phyloP scores from a whole-genome alignment of 1,140 invertebrate species.

The Ladona fulva region DNA sequence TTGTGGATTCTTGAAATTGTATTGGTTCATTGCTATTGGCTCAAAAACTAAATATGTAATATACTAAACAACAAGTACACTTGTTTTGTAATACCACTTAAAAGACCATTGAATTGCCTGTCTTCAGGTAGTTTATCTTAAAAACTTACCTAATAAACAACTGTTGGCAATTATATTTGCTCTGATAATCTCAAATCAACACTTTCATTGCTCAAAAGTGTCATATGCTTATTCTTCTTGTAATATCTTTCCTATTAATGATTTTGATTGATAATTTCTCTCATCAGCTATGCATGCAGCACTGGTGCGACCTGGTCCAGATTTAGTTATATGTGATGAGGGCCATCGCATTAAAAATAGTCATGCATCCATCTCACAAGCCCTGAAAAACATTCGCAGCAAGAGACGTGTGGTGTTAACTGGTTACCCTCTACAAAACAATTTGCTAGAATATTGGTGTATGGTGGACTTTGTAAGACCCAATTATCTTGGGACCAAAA shows the following conservation, averaged over 20 bases:
- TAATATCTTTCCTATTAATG: not conserved
- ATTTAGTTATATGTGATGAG: slow-evolving; percentile 91
- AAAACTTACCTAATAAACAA: no score
- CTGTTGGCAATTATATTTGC: no score
- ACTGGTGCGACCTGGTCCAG: slow-evolving; percentile 84
- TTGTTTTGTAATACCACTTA: no score
- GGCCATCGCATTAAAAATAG: slow-evolving; percentile 95
- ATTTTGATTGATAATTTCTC: slow-evolving; percentile 14
- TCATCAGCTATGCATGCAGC: slow-evolving; percentile 71
- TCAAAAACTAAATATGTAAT: no score
- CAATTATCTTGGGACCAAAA: slow-evolving; percentile 84
- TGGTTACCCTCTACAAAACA: slow-evolving; percentile 95
- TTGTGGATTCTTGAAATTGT: no score
- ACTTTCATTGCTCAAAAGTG: no score
- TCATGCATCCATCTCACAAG: slow-evolving; percentile 85
- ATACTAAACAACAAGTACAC: no score
- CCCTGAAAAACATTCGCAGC: slow-evolving; percentile 84
- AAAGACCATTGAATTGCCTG: no score
- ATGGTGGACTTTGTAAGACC: slow-evolving; percentile 95
- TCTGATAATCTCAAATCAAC: no score
- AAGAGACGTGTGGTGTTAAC: slow-evolving; percentile 84
- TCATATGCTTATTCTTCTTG: no score
- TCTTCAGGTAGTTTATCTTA: no score
- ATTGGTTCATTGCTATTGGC: no score
- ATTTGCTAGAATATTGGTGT: slow-evolving; percentile 91